A percentile compares a stretch with the other conserved stretches of the same genome.
Evolutionary conservation across 2,113 vertebrate species (phyloP).

Genomic region (Cisticola juncidis): DNA sequence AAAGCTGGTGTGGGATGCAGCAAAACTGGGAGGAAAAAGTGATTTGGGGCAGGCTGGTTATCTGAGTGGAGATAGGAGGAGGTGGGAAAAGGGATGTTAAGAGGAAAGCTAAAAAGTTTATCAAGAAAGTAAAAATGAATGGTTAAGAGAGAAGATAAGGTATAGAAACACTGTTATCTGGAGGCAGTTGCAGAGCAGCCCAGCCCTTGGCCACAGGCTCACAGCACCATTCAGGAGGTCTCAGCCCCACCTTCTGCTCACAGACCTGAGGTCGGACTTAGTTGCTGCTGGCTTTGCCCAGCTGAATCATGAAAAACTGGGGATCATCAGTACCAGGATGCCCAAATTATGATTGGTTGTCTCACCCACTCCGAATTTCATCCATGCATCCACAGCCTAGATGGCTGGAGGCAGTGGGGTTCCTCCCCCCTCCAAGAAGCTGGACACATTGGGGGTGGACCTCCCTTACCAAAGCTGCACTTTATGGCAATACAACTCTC

Average conservation of each 20-base stretch:
- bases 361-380: neutral
- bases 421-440: fast-evolving
- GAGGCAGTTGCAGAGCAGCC: neutral
- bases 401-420: neutral
- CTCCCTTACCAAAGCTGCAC: neutral
- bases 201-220: neutral
- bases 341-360: neutral
- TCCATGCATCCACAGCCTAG: fast-evolving
- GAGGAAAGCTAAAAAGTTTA: neutral
- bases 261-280: neutral
- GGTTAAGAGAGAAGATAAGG: neutral
- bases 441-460: too few relatives aligned
- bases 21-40: neutral
- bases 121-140: neutral
- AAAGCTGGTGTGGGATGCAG: neutral
- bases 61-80: neutral
- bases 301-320: neutral
- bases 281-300: neutral
- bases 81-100: neutral
- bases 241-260: neutral
- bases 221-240: neutral
- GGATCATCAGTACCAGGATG: neutral
- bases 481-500: neutral
- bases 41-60: neutral
- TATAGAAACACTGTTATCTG: fast-evolving